phyloP scores from a whole-genome alignment of 2,888 invertebrate genomes.

The Microctonus hyperodae region DNA sequence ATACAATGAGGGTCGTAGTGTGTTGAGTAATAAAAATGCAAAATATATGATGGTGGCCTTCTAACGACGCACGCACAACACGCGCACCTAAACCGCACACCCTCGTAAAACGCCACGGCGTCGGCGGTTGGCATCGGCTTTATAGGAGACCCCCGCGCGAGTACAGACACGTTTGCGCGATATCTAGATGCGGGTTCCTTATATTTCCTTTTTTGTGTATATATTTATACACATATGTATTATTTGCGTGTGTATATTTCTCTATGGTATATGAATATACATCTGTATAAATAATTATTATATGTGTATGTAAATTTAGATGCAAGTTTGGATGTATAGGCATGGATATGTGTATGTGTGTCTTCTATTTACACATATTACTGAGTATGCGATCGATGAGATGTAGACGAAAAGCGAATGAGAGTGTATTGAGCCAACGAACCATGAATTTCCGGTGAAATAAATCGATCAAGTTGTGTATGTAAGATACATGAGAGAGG shows the following conservation, averaged over 20 bases:
- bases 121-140: conserved; percentile 28
- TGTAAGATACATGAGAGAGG: neutral
- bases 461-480: conserved; percentile 17
- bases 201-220: neutral
- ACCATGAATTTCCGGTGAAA: conserved; percentile 34
- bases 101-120: conserved; percentile 42
- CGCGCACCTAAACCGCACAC: conserved; percentile 37
- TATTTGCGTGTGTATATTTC: too few species aligned
- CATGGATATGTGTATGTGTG: neutral
- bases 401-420: conserved; percentile 33
- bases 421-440: conserved; percentile 44
- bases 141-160: conserved; percentile 34
- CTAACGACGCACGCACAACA: conserved; percentile 47
- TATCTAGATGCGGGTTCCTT: conserved; percentile 37
- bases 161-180: conserved; percentile 29
- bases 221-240: conserved; percentile 1
- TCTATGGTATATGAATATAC: neutral
- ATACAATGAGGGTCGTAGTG: conserved; percentile 12
- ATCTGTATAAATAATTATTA: neutral
- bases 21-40: conserved; percentile 54
- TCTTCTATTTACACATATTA: neutral
- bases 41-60: conserved; percentile 49
- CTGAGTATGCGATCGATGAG: conserved; percentile 39
- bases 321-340: neutral
- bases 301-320: neutral